Evolutionary conservation across 1,140 invertebrate species (phyloP), one percentile per base, ranked within the genome.

Genomic region (Aphelinus atriplicis): DNA sequence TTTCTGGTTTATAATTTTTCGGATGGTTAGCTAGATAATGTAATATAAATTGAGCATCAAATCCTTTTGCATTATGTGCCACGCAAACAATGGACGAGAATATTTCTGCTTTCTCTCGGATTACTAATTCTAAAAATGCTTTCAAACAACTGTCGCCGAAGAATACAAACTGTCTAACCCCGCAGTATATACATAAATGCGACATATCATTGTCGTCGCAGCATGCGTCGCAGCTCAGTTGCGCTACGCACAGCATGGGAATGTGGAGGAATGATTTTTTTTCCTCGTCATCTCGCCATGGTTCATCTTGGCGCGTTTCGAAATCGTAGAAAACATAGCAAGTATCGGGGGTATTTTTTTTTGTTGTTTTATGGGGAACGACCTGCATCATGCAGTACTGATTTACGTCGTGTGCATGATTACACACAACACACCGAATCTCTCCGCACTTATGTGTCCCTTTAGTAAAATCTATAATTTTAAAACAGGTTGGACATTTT

Each of bases 41-140:
- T 48, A 82, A 57, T 56, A 83, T 73, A 73, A 84, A 84, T 69
- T 81, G 82, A 0, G 70, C 61, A 43, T 81, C 81, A 53, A 80
- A 81, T 0, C 73, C 71, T 71, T 77, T 72, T 2, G 78, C 73
- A 50, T 81, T 81, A 57, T 82, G 80, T 0, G 80, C 80, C 3
- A 84, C 78, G 47, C 66, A 76, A 7, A 77, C 65, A 7, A 72
- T 68, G 51, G 69, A 62, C n/a, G n/a, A 47, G 72, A 77, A 61
- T n/a, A 26, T 4, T 26, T 26, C 26, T 26, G 47, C 42, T 26
- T 42, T 7, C 43, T 7, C 26, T 42, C 57, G 62, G 42, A 75
- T 50, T 26, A 7, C 50, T 60, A 71, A 63, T 6, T 75, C 67
- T 6, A 78, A 53, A n/a, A 78, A 61, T 68, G 67, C 26, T 57